Evolutionary conservation across 2,888 invertebrate species (phyloP).

Genomic region (Acanthosepion esculentum): DNA sequence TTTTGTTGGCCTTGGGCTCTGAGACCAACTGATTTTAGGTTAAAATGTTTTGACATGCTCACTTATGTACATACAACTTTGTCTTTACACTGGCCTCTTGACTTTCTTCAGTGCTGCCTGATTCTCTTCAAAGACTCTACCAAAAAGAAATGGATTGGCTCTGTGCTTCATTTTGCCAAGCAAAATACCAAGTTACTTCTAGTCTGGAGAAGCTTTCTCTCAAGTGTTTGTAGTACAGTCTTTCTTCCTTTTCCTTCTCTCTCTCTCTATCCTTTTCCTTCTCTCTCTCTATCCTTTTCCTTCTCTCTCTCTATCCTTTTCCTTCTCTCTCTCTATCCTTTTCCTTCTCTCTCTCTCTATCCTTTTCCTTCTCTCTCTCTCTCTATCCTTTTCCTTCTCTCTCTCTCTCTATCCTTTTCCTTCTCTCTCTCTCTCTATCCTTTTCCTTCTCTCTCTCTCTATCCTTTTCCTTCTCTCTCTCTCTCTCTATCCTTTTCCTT

Average conservation of each 20-base stretch:
- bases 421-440: too few species aligned
- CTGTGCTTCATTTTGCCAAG: neutral
- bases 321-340: too few species aligned
- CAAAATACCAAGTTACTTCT: too few species aligned
- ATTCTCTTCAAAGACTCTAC: neutral
- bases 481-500: neutral
- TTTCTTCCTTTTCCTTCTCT: too few species aligned
- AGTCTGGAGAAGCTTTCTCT: too few species aligned
- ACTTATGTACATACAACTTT: neutral
- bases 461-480: neutral
- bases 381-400: too few species aligned
- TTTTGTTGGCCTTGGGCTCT: neutral
- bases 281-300: too few species aligned
- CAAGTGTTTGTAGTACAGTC: neutral
- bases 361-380: too few species aligned
- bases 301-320: too few species aligned
- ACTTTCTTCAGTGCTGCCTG: neutral
- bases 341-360: too few species aligned
- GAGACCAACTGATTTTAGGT: neutral
- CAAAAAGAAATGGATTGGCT: neutral
- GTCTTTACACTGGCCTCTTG: neutral
- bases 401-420: too few species aligned
- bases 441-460: too few species aligned
- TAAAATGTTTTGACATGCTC: neutral
- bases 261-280: neutral